Evolutionary conservation across 2,888 invertebrate species (phyloP).

Genomic region (Drosophila aldrichi): DNA sequence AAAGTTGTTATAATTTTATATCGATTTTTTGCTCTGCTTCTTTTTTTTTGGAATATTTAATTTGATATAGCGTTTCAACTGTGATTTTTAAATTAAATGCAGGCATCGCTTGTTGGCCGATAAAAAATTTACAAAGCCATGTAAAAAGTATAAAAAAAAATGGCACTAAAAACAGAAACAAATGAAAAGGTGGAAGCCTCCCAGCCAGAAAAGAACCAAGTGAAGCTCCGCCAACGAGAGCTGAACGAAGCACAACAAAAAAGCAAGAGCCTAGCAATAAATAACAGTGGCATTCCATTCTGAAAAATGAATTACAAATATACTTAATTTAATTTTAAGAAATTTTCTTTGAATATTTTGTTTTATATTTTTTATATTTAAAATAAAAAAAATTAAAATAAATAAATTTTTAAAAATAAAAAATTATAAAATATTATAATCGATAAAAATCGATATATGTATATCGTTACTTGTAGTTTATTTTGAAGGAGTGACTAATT

Average conservation of each 20-base stretch:
- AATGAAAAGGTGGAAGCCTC: slow-evolving; percentile 12
- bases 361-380: too few relatives aligned
- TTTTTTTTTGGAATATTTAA: slow-evolving; percentile 40
- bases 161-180: slow-evolving; percentile 14
- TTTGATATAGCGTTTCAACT: slow-evolving; percentile 51
- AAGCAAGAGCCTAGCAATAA: slow-evolving; percentile 16
- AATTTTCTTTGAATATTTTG: too few relatives aligned
- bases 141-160: slow-evolving; percentile 30
- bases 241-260: slow-evolving; percentile 3
- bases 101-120: slow-evolving; percentile 17
- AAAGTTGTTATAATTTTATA: slow-evolving; percentile 43
- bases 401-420: too few relatives aligned
- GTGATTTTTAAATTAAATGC: slow-evolving; percentile 58
- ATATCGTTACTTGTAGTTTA: too few relatives aligned
- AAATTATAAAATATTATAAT: too few relatives aligned
- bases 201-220: background rate
- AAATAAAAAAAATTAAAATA: too few relatives aligned
- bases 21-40: slow-evolving; percentile 19
- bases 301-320: background rate
- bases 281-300: background rate
- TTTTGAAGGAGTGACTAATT: too few relatives aligned
- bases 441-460: too few relatives aligned
- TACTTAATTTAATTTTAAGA: background rate
- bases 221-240: slow-evolving; percentile 14
- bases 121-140: slow-evolving; percentile 42